Base-by-base conservation (phyloP, 2,888 invertebrate species). In the Lasioglossum marginatum region DNA sequence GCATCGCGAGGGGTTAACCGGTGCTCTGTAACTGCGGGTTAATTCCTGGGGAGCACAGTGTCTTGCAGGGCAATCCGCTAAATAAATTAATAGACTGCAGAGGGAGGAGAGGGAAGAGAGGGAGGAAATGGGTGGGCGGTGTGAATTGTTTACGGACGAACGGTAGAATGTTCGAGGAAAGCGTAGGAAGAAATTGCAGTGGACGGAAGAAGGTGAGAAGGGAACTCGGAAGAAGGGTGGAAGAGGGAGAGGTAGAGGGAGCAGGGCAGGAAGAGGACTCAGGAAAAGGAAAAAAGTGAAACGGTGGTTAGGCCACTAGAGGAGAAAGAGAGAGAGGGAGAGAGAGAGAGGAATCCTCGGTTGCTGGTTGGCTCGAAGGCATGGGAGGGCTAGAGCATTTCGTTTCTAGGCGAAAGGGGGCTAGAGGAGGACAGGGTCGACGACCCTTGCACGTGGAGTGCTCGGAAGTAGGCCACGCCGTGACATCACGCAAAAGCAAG, bases 401-500 rank as follows among this genome's bases (percentile, higher is more conserved):
- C 48, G 79, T 83, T 66, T 74, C 84, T 90, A 90, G 91, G 91
- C 91, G 88, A 91, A 89, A 91, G 87, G 85, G 91, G 89, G 83
- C 90, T 91, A 88, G 88, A 88, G 89, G 89, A 90, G 87, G 86
- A 79, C 86, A 75, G 88, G 92, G 93, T 92, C 94, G 92, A 92
- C 92, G 94, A 94, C 94, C 94, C 93, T 92, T 91, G 93, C 94
- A 94, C 94, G 94, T 94, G 94, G 94, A 94, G 92, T 88, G 89
- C 89, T 83, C 83, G 81, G 90, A 94, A 94, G 94, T 94, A 94
- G 94, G 94, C 93, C 94, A 94, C 92, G 91, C 87, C 93, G 94
- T 94, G 94, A 94, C 94, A 94, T 93, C 93, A 93, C 92, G 93
- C 92, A 91, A 89, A 93, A 92, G 91, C 93, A 94, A 94, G 93